Evolutionary conservation across 2,797 vertebrate species (phyloP).

Genomic region (Sylvilagus floridanus): DNA sequence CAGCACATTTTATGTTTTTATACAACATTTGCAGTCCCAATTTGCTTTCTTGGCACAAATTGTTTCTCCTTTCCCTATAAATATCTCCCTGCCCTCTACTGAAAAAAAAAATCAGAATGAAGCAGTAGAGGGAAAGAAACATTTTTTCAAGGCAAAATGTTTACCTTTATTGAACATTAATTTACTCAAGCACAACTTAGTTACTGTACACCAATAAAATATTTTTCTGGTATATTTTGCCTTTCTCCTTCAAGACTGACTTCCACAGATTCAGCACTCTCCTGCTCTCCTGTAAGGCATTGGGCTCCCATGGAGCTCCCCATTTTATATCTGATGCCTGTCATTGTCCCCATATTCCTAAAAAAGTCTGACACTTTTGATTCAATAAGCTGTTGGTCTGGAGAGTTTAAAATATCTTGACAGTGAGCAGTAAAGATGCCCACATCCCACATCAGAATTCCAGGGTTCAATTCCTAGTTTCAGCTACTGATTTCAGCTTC

Average conservation of each 20-base stretch:
- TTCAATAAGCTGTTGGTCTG: background rate
- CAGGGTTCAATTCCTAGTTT: too few species aligned
- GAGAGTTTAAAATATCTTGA: background rate
- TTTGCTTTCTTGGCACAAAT: background rate
- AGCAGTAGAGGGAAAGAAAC: background rate
- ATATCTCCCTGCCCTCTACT: background rate
- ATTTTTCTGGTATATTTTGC: background rate
- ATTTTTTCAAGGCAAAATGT: slow-evolving; percentile 32
- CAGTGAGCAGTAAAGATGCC: too few species aligned
- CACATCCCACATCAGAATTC: too few species aligned
- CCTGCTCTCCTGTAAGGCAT: background rate
- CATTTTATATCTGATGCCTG: background rate
- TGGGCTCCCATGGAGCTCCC: background rate
- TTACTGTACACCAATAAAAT: slow-evolving; percentile 3
- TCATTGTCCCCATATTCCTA: background rate
- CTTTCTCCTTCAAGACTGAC: background rate
- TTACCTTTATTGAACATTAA: background rate
- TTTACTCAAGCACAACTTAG: background rate
- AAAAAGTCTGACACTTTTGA: background rate
- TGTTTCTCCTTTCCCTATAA: background rate
- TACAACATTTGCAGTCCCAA: background rate
- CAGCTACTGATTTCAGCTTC: too few species aligned
- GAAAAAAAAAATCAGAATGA: background rate
- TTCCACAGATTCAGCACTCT: background rate
- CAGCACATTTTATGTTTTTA: background rate